These are phyloP conservation scores for Hecatera dysodea DNA, from an alignment of 2,888 invertebrate genomes.

Conservation along the genomic window DNA sequence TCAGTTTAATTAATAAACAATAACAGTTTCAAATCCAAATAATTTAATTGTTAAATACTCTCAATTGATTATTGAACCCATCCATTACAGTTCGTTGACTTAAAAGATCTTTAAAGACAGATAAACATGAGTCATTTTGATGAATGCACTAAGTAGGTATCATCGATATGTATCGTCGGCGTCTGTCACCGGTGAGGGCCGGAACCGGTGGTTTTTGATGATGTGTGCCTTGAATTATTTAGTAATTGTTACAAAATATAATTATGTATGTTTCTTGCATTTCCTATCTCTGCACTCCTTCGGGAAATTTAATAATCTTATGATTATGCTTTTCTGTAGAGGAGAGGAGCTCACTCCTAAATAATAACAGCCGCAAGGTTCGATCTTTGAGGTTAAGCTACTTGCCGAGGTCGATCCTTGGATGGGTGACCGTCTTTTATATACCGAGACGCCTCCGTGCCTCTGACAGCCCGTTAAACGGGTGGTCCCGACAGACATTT, in stretches of 20 bases:
- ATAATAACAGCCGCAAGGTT: too few relatives aligned
- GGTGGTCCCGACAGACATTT: too few relatives aligned
- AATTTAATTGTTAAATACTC: neutral
- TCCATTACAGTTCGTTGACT: slow-evolving; percentile 35
- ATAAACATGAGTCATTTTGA: slow-evolving; percentile 46
- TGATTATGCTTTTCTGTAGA: too few relatives aligned
- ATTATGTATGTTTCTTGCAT: neutral
- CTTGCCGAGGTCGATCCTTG: too few relatives aligned
- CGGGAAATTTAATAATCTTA: too few relatives aligned
- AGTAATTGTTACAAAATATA: slow-evolving; percentile 23
- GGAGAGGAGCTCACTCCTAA: too few relatives aligned
- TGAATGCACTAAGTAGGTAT: slow-evolving; percentile 36
- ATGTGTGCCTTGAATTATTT: slow-evolving; percentile 43
- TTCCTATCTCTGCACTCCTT: too few relatives aligned
- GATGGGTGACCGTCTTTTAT: too few relatives aligned
- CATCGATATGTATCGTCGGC: slow-evolving; percentile 18
- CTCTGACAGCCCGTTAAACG: too few relatives aligned
- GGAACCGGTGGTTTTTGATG: slow-evolving; percentile 53
- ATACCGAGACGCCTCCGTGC: too few relatives aligned
- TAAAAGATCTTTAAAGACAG: slow-evolving; percentile 34
- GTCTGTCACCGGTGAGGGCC: slow-evolving; percentile 23
- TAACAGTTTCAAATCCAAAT: neutral
- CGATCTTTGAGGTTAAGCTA: too few relatives aligned
- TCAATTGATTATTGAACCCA: slow-evolving; percentile 7
- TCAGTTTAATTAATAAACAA: neutral